A percentile compares a stretch with the other conserved stretches of the same genome.
Evolutionary conservation across 2,113 vertebrate genomes (phyloP).

Genomic region (Alectura lathami): DNA sequence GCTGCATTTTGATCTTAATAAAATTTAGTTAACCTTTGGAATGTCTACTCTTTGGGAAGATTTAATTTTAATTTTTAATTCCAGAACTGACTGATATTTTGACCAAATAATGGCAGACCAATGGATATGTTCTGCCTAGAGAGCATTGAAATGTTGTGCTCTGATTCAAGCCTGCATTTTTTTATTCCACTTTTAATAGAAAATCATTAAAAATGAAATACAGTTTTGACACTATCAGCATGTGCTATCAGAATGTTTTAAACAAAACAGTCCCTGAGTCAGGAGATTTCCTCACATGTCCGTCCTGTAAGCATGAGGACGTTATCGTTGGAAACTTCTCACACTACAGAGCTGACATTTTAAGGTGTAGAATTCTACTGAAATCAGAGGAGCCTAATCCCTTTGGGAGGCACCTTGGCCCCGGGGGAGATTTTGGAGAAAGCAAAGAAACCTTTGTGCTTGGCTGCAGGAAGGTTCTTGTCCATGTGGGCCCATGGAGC

Average conservation of each 20-base stretch:
- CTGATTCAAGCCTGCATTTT: background rate
- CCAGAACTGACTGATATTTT: background rate
- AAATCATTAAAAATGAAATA: background rate
- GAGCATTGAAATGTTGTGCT: background rate
- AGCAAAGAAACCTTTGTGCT: background rate
- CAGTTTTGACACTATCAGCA: background rate
- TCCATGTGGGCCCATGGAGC: rapidly evolving
- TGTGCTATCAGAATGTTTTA: background rate
- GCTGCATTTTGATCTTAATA: background rate
- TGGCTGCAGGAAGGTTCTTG: background rate
- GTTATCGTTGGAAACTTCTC: background rate
- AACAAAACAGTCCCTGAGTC: background rate
- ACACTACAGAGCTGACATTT: background rate
- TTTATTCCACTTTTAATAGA: background rate
- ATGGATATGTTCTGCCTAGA: background rate
- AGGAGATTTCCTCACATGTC: background rate
- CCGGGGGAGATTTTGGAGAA: rapidly evolving
- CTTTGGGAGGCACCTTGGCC: background rate
- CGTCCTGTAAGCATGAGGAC: background rate
- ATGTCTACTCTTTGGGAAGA: background rate
- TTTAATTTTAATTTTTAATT: background rate
- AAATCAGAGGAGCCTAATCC: background rate
- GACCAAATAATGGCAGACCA: background rate
- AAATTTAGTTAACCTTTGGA: background rate
- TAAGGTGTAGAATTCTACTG: background rate